Percentiles rank a stretch among this genome's conserved stretches.
These are phyloP conservation scores for Orthochromis malagaraziensis DNA, from an alignment of 2,113 vertebrate genomes.

Conservation along the genomic window DNA sequence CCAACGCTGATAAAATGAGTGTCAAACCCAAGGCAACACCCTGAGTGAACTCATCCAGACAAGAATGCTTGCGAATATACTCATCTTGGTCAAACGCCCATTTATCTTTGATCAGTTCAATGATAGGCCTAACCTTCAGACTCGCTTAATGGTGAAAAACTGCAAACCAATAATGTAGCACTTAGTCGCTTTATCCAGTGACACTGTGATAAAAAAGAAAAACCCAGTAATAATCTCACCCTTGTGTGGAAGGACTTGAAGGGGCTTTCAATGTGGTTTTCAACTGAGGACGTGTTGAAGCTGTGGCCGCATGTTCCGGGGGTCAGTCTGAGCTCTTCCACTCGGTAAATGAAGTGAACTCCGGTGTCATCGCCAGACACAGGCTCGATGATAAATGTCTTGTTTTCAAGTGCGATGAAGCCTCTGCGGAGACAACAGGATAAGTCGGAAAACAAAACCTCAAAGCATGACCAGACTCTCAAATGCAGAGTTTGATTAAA, in stretches of 20 bases:
- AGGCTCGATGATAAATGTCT: conserved; percentile 84
- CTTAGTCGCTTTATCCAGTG: background rate
- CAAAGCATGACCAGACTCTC: background rate
- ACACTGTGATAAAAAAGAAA: background rate
- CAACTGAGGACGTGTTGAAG: conserved; percentile 60
- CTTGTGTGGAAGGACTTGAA: conserved; percentile 64
- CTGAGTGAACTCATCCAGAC: conserved; percentile 34
- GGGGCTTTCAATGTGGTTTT: conserved; percentile 27
- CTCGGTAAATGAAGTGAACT: conserved; percentile 78
- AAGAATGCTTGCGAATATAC: background rate
- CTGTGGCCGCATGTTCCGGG: conserved; percentile 82
- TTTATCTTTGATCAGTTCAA: conserved; percentile 11
- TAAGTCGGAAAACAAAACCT: conserved; percentile 10
- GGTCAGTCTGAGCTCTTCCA: conserved; percentile 67
- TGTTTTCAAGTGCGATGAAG: conserved; percentile 81
- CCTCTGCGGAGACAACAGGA: conserved; percentile 76
- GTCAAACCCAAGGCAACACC: conserved; percentile 30
- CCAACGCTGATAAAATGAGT: conserved; percentile 37
- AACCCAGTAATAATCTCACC: conserved; percentile 69
- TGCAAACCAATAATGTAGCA: background rate
- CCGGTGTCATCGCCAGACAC: conserved; percentile 49
- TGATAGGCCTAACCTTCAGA: background rate
- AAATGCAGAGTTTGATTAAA: background rate
- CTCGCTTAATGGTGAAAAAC: background rate
- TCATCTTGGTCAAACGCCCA: conserved; percentile 10